Conservation (phyloP, 2,797 vertebrate genomes). For the Esox lucius region DNA sequence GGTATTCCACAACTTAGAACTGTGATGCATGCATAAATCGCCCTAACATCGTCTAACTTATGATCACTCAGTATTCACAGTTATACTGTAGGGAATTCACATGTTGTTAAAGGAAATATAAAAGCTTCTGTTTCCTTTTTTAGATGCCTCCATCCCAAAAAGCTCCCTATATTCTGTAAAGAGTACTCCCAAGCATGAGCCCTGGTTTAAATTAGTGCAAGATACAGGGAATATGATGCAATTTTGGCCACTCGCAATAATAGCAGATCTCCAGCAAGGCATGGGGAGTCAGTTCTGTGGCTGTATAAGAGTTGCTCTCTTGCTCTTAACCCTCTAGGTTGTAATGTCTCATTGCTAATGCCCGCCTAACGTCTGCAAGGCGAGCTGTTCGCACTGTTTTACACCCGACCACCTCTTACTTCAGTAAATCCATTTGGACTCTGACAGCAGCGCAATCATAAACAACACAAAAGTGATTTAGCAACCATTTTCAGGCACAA, state of each 20-base stretch:
- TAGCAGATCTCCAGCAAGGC: conserved; percentile 20
- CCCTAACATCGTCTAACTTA: neutral
- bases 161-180: neutral
- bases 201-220: neutral
- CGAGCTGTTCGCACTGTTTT: conserved; percentile 20
- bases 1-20: neutral
- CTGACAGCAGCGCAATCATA: conserved; percentile 35
- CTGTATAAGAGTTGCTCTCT: conserved; percentile 1
- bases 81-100: neutral
- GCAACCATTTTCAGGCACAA: conserved; percentile 31
- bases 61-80: neutral
- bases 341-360: conserved; percentile 20
- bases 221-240: neutral
- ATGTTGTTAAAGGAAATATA: conserved; percentile 21
- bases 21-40: neutral
- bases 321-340: conserved; percentile 22
- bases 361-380: neutral
- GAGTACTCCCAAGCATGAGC: neutral
- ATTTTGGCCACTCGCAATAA: neutral
- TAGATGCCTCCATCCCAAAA: neutral
- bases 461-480: conserved; percentile 23
- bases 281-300: conserved; percentile 16
- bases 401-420: conserved; percentile 21
- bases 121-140: conserved; percentile 17
- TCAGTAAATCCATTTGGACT: conserved; percentile 34